Base-by-base conservation (phyloP, 2,888 invertebrate genomes). In the Polyploca ridens region DNA sequence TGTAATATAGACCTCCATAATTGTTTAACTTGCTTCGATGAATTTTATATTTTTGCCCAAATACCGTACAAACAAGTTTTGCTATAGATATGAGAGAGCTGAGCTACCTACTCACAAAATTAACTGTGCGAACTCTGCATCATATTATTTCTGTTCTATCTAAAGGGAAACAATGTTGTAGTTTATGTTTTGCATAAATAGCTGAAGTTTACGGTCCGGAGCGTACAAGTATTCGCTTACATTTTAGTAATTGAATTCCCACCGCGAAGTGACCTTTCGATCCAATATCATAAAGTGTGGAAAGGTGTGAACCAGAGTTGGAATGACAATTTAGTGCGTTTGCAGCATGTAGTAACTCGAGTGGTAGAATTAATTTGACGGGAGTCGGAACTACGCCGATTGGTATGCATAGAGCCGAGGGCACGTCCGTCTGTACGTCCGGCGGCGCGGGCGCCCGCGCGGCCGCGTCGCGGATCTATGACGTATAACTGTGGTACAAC, bases 361-460 rank as follows among this genome's bases (percentile, higher is more conserved):
- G 73, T 81, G 71, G 74, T 77, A 73, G 84, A 82, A 87, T 89
- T 85, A 83, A 88, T 88, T 85, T 85, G 82, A 88, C 79, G 81
- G 73, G 84, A 77, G 79, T 87, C 86, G 88, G 88, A 89, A 89
- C 85, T 78, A 75, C 73, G 73, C 66, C 78, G 76, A 71, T 88
- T 85, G 77, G 86, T 87, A 89, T 89, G 84, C 89, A 80, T 72
- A 69, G 69, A 69, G 78, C 72, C 69, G 70, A 61, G 69, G 69
- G 65, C 73, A 68, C 74, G 76, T 82, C 78, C 82, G 74, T 71
- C 75, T 73, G 72, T 70, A 65, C 72, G 75, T 66, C 72, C 70
- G 71, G 70, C 59, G 65, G 59, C 35, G 58, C 54, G 63, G 66
- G 63, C 66, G 62, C 64, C 66, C 74, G 70, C 70, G 63, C 66